These are phyloP conservation scores for Natrix natrix DNA, from an alignment of 2,797 vertebrate species.

Conservation along the genomic window DNA sequence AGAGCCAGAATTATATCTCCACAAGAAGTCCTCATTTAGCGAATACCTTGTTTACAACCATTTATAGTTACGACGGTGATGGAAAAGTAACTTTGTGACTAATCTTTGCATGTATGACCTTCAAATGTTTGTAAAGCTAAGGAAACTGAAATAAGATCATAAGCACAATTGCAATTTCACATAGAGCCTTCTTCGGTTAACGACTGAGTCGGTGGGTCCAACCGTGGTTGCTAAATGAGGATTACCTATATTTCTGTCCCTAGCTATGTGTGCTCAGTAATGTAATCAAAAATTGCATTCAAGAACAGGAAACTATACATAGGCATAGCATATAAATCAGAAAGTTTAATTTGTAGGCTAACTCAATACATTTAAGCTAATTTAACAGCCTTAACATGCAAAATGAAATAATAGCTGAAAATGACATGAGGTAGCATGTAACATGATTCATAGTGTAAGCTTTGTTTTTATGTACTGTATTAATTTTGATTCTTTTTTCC, in stretches of 20 bases:
- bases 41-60: not conserved
- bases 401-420: not conserved
- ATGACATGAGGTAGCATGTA: not conserved
- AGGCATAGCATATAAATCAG: not conserved
- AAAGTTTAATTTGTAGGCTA: not conserved
- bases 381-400: not conserved
- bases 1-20: not conserved
- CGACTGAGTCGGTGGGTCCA: not conserved
- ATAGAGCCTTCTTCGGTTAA: not conserved
- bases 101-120: not conserved
- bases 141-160: not conserved
- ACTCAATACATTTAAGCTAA: not conserved
- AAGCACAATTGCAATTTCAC: not conserved
- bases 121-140: not conserved
- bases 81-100: not conserved
- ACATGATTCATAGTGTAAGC: not conserved
- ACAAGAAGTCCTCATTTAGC: not conserved
- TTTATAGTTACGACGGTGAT: not conserved
- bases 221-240: not conserved
- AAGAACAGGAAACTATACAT: not conserved
- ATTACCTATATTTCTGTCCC: not conserved
- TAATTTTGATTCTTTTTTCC: not conserved
- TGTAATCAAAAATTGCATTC: conserved; percentile 7
- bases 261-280: not conserved
- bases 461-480: not conserved